Evolutionary conservation across 2,113 vertebrate species (phyloP).

Genomic region (Pionites leucogaster): DNA sequence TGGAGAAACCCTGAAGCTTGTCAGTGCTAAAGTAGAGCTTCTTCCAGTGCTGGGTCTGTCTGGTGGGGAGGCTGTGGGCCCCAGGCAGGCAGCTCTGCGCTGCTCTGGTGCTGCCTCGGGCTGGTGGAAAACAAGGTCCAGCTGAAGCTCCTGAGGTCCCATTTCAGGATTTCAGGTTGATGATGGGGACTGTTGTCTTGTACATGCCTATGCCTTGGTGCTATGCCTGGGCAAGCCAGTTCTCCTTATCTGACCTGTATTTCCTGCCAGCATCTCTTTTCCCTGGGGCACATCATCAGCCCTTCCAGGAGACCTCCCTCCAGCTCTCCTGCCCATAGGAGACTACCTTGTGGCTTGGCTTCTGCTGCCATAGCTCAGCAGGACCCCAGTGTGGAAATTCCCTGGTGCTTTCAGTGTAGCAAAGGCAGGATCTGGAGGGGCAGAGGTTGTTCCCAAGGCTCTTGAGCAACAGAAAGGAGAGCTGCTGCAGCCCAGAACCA

Average conservation of each 20-base stretch:
- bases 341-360: not conserved
- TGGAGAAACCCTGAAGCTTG: not conserved
- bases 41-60: accelerated
- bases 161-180: not conserved
- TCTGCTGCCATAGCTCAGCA: not conserved
- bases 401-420: not conserved
- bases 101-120: not conserved
- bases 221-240: not conserved
- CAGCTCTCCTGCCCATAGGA: not conserved
- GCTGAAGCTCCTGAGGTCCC: not conserved
- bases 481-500: not conserved
- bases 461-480: conserved; percentile 48
- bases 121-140: not conserved
- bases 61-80: not conserved
- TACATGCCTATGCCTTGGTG: accelerated
- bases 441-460: conserved; percentile 12
- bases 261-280: not conserved
- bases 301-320: not conserved
- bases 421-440: not conserved
- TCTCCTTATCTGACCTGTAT: not conserved
- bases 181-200: not conserved
- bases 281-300: not conserved
- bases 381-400: conserved; percentile 22
- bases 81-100: not conserved
- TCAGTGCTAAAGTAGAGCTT: not conserved